Evolutionary conservation across 2,113 vertebrate species (phyloP).

Genomic region (Cnemophilus loriae): DNA sequence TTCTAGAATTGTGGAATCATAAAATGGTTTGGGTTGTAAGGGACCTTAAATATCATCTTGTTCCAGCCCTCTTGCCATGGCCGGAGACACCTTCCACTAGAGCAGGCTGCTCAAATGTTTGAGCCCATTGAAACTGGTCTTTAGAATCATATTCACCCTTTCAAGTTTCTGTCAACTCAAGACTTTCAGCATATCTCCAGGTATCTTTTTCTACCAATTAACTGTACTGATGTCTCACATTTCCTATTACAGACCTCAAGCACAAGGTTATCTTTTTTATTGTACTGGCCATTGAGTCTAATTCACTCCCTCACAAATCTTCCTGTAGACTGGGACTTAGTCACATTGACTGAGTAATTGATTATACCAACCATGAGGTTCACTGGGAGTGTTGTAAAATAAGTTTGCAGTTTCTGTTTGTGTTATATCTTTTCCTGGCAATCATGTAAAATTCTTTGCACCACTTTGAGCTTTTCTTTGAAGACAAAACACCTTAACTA

Average conservation of each 20-base stretch:
- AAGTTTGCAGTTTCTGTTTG: accelerated
- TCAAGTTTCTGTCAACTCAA: background rate
- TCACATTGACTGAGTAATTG: background rate
- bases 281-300: background rate
- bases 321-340: background rate
- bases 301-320: background rate
- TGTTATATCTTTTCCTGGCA: background rate
- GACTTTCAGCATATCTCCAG: background rate
- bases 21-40: background rate
- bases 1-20: background rate
- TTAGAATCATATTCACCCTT: background rate
- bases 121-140: accelerated
- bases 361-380: background rate
- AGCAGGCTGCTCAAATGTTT: background rate
- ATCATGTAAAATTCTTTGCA: background rate
- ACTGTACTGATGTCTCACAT: background rate
- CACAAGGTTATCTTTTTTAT: background rate
- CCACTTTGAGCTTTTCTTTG: background rate
- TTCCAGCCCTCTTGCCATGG: background rate
- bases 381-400: background rate
- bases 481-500: background rate
- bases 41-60: background rate
- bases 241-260: background rate
- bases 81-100: background rate
- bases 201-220: background rate